Evolutionary conservation across 2,797 vertebrate genomes (phyloP), one percentile per base, ranked within the genome.

Genomic region (Labroides dimidiatus): DNA sequence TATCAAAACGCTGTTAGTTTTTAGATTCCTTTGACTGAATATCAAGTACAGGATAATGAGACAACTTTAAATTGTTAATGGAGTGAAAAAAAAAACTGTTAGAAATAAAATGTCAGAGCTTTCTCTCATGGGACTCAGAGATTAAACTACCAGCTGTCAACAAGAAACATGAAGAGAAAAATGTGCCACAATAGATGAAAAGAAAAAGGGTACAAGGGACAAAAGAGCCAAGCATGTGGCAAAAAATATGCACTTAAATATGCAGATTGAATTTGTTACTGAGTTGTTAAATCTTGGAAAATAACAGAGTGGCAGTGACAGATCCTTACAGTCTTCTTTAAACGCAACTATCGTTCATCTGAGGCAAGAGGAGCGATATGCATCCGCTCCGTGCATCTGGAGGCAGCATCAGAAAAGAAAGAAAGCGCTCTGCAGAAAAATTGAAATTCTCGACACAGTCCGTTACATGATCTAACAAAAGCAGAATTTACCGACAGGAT

Each of bases 101-200:
- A 37, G 59, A 74, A 57, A 23, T 11, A 50, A 47, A 33, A 74
- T 52, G 53, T 75, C 56, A 45, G 49, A 53, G 51, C 16, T 21
- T 58, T 65, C 23, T 30, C 76, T 72, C 33, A 0, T 39, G 53
- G 58, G 70, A 69, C 53, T 10, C 14, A 10, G 48, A 69, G 44
- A 61, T 61, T 19, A 69, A 70, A 58, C 21, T 16, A 70, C 24
- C 33, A 55, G 72, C 59, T 82, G 69, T 75, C 61, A 0, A 75
- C 23, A 14, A 13, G 33, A 58, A 71, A 27, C 57, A 54, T 47
- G 36, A 49, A 59, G 14, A 23, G 39, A 48, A 62, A 36, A 53
- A 21, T 43, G 30, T 27, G 33, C 15, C 17, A n/a, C n/a, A 49
- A 13, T 9, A 17, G 50, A 37, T 21, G 23, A 20, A 59, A 57